Conservation (phyloP, 1,140 invertebrate species). For the Amyelois transitella region DNA sequence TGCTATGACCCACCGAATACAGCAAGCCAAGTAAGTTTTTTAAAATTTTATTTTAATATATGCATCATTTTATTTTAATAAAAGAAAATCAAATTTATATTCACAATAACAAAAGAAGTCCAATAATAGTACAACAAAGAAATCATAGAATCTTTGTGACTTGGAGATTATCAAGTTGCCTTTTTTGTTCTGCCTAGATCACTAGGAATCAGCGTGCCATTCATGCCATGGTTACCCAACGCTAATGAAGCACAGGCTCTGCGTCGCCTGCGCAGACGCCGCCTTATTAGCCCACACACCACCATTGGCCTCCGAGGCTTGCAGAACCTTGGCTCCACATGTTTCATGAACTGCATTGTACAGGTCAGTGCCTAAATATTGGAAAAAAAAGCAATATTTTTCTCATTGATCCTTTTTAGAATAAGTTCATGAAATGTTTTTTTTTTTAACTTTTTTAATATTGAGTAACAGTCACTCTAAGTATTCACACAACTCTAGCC, state of each 20-base stretch:
- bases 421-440: too few species aligned
- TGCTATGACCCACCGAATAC: slow-evolving; percentile 71
- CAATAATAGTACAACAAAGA: too few species aligned
- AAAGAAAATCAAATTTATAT: too few species aligned
- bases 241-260: slow-evolving; percentile 82
- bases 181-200: slow-evolving; percentile 55
- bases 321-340: slow-evolving; percentile 98
- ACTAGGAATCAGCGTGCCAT: slow-evolving; percentile 81
- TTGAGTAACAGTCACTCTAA: too few species aligned
- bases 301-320: slow-evolving; percentile 93
- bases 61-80: not conserved
- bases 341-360: slow-evolving; percentile 99
- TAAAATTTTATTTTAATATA: too few species aligned
- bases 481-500: too few species aligned
- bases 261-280: slow-evolving; percentile 82
- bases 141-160: too few species aligned
- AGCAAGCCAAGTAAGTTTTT: slow-evolving; percentile 76
- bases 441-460: too few species aligned
- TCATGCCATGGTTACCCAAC: slow-evolving; percentile 87
- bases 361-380: slow-evolving; percentile 79
- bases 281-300: slow-evolving; percentile 86
- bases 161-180: too few species aligned
- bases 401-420: too few species aligned
- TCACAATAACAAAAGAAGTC: too few species aligned
- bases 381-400: too few species aligned